These are phyloP conservation scores for Drosophila leonis DNA, from an alignment of 2,888 invertebrate genomes.

Conservation along the genomic window DNA sequence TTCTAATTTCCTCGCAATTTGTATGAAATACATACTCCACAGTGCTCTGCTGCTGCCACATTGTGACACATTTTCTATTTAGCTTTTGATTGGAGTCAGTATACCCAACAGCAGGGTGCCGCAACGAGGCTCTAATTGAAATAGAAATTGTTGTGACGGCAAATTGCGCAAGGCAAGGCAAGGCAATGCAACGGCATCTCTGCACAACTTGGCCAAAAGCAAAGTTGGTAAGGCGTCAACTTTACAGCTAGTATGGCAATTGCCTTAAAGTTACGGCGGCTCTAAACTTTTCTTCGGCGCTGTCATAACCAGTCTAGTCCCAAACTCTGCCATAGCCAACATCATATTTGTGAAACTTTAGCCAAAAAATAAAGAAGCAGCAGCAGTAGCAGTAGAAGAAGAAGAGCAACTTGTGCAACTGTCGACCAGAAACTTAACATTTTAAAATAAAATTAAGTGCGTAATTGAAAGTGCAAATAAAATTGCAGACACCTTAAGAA, in stretches of 20 bases:
- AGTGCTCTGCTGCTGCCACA: neutral
- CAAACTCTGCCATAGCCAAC: constrained; percentile 17
- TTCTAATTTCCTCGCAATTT: too few relatives aligned
- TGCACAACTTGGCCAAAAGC: constrained; percentile 13
- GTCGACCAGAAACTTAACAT: constrained; percentile 29
- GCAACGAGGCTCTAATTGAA: constrained; percentile 40
- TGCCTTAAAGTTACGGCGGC: constrained; percentile 27
- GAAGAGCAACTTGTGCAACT: constrained; percentile 11
- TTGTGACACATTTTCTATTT: constrained; percentile 4
- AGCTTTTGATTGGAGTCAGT: constrained; percentile 40
- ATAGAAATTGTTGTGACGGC: constrained; percentile 49
- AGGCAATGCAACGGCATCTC: constrained; percentile 13
- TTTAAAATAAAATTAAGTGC: constrained; percentile 53
- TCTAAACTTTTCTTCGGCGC: constrained; percentile 28
- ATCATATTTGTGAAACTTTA: constrained; percentile 60
- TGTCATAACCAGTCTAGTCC: constrained; percentile 39
- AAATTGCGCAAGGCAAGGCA: constrained; percentile 10
- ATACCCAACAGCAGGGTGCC: neutral
- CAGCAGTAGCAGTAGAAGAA: neutral
- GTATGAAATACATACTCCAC: neutral
- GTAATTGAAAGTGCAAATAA: constrained; percentile 39
- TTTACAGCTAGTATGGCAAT: constrained; percentile 42
- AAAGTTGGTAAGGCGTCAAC: constrained; percentile 43
- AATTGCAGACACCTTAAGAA: constrained; percentile 19
- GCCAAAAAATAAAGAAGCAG: neutral